Percentiles rank a stretch among this genome's conserved stretches.
phyloP scores from a whole-genome alignment of 2,797 vertebrate species.

The Decapterus maruadsi region DNA sequence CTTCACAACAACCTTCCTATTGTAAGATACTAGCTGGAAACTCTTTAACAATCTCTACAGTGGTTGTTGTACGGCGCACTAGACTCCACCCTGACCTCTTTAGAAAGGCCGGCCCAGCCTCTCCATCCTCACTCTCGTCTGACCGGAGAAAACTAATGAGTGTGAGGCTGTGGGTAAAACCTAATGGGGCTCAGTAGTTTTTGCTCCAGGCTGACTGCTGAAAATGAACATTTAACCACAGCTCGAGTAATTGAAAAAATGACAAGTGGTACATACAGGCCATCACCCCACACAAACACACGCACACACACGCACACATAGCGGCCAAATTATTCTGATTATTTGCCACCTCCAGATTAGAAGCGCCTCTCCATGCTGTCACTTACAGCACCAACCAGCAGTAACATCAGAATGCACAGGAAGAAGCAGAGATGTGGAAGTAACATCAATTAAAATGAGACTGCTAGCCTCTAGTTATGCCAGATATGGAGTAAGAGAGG shows the following conservation, averaged over 20 bases:
- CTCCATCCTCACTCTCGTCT: slow-evolving; percentile 76
- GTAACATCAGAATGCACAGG: slow-evolving; percentile 55
- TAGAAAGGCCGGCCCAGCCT: slow-evolving; percentile 74
- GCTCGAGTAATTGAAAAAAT: slow-evolving; percentile 89
- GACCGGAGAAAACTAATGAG: slow-evolving; percentile 86
- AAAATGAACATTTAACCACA: slow-evolving; percentile 89
- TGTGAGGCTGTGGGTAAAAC: slow-evolving; percentile 82
- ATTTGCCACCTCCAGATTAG: slow-evolving; percentile 83
- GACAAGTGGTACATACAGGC: slow-evolving; percentile 82
- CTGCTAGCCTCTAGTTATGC: slow-evolving; percentile 66
- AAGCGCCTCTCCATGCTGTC: slow-evolving; percentile 64
- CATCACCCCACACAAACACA: slow-evolving; percentile 68
- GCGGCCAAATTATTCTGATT: slow-evolving; percentile 84
- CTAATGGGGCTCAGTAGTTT: slow-evolving; percentile 85
- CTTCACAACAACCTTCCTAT: slow-evolving; percentile 69
- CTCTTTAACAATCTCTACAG: slow-evolving; percentile 80
- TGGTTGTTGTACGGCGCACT: slow-evolving; percentile 49
- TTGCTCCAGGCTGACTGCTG: slow-evolving; percentile 85
- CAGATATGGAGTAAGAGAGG: slow-evolving; percentile 52
- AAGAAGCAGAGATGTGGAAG: slow-evolving; percentile 69
- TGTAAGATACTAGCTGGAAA: slow-evolving; percentile 71
- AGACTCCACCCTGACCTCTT: slow-evolving; percentile 84
- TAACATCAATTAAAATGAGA: slow-evolving; percentile 78
- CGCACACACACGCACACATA: slow-evolving; percentile 38
- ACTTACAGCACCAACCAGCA: slow-evolving; percentile 72